These are phyloP conservation scores for Aphaenogaster ashmeadi DNA, from an alignment of 1,140 invertebrate species.

Conservation along the genomic window DNA sequence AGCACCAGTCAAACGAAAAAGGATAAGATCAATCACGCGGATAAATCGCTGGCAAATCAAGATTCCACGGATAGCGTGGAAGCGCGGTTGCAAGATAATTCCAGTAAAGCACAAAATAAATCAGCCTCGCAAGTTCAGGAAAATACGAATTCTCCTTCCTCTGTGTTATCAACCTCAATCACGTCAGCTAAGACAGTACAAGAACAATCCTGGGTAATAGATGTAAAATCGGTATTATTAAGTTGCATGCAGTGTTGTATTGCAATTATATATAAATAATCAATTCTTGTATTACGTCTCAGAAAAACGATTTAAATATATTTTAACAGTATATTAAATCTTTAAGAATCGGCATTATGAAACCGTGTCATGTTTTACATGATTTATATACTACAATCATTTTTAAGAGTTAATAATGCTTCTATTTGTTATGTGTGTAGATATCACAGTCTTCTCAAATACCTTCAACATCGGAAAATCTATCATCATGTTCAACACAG, in stretches of 20 bases:
- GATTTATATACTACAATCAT: neutral
- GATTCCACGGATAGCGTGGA: slow-evolving; percentile 27
- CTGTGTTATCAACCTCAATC: slow-evolving; percentile 60
- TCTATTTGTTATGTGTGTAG: slow-evolving; percentile 61
- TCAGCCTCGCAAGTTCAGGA: slow-evolving; percentile 45
- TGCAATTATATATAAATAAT: neutral
- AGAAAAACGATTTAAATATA: neutral
- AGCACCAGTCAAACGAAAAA: slow-evolving; percentile 49
- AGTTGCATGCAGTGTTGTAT: neutral
- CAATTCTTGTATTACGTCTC: neutral
- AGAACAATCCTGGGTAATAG: slow-evolving; percentile 73
- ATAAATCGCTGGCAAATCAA: slow-evolving; percentile 42
- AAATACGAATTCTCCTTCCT: slow-evolving; percentile 37
- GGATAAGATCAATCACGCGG: slow-evolving; percentile 55
- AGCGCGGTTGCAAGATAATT: slow-evolving; percentile 61
- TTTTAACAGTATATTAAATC: too few relatives aligned
- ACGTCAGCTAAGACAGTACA: slow-evolving; percentile 64
- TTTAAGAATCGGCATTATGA: neutral
- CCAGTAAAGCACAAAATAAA: slow-evolving; percentile 62
- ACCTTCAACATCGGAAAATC: slow-evolving; percentile 66
- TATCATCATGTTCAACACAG: slow-evolving; percentile 55
- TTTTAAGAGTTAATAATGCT: neutral
- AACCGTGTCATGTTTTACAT: neutral
- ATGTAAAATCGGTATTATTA: slow-evolving; percentile 10
- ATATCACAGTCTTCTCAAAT: slow-evolving; percentile 70